These are phyloP conservation scores for Nesogale talazaci DNA, from an alignment of 2,113 vertebrate genomes.

Conservation along the genomic window DNA sequence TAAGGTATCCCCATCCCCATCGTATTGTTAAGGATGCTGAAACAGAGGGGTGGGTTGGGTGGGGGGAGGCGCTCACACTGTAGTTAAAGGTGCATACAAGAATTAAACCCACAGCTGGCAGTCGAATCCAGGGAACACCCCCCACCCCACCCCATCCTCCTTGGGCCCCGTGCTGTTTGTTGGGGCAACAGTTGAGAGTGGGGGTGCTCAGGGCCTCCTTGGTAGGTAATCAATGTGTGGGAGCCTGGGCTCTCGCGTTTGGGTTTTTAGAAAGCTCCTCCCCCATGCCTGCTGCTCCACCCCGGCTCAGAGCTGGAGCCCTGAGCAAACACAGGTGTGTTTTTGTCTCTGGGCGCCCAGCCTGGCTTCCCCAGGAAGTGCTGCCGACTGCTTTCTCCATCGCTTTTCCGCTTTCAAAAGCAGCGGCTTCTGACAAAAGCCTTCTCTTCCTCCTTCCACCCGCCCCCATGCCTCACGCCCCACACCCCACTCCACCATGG, in stretches of 20 bases:
- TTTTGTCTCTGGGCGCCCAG: not conserved
- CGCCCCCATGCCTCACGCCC: not conserved
- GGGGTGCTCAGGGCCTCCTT: not conserved
- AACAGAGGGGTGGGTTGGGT: not conserved
- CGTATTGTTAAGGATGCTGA: not conserved
- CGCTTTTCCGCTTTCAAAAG: constrained; percentile 67
- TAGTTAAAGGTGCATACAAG: not conserved
- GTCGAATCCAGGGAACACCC: fast-evolving
- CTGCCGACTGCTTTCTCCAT: constrained; percentile 57
- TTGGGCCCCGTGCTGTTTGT: not conserved
- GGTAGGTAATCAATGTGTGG: not conserved
- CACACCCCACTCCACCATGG: not conserved
- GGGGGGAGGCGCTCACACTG: not conserved
- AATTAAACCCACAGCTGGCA: not conserved
- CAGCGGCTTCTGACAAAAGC: not conserved
- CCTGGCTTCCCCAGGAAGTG: constrained; percentile 49
- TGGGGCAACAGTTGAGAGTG: not conserved
- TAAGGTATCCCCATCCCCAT: not conserved
- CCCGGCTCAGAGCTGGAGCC: not conserved
- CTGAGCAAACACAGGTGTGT: constrained; percentile 68
- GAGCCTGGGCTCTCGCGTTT: fast-evolving
- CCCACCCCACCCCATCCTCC: not conserved
- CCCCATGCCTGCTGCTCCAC: fast-evolving
- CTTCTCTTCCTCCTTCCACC: constrained; percentile 32
- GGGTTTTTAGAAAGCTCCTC: not conserved